Evolutionary conservation across 2,797 vertebrate genomes (phyloP).

Genomic region (Enteromius unitaeniatus): DNA sequence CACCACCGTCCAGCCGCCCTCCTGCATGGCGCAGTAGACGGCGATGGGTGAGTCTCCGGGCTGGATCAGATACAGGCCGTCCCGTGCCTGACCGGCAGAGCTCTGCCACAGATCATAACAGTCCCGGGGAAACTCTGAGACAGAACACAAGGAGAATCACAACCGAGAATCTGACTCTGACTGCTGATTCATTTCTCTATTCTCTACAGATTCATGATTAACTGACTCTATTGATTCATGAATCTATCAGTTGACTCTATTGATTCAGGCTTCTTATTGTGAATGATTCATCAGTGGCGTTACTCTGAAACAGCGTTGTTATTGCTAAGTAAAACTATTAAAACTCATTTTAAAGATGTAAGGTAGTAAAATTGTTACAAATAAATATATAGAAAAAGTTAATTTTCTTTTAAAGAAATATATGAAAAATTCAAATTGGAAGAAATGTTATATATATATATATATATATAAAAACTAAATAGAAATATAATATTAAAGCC

Average conservation of each 20-base stretch:
- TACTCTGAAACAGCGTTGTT: background rate
- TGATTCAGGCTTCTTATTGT: background rate
- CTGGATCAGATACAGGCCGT: conserved; percentile 86
- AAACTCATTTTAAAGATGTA: too few species aligned
- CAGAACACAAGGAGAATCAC: background rate
- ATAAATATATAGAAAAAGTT: background rate
- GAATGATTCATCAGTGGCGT: background rate
- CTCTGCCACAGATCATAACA: conserved; percentile 85
- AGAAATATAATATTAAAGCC: too few species aligned
- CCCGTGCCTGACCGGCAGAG: conserved; percentile 78
- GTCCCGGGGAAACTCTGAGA: conserved; percentile 80
- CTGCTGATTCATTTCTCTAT: background rate
- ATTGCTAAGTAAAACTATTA: too few species aligned
- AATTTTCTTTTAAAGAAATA: background rate
- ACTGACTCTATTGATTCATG: background rate
- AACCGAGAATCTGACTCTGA: background rate
- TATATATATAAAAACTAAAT: too few species aligned
- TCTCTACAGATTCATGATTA: background rate
- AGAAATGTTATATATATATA: too few species aligned
- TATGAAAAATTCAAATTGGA: background rate
- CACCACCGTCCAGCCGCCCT: conserved; percentile 88
- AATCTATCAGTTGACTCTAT: background rate
- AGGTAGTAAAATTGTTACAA: too few species aligned
- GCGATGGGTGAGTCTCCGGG: conserved; percentile 77
- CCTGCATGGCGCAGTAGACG: conserved; percentile 85